Evolutionary conservation across 2,888 invertebrate genomes (phyloP).

Genomic region (Stratiomys singularior): DNA sequence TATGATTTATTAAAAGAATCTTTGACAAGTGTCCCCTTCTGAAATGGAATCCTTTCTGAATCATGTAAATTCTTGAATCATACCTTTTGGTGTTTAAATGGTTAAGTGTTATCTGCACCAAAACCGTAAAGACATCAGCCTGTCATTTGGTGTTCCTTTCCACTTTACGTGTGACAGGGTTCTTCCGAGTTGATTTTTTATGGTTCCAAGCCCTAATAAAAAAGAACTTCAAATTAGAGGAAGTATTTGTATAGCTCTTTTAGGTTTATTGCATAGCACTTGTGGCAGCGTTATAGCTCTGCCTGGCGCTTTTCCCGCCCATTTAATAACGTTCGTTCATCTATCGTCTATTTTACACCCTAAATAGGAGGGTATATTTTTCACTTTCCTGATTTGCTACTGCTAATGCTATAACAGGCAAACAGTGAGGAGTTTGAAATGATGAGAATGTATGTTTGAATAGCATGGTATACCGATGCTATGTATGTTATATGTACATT

Average conservation of each 20-base stretch:
- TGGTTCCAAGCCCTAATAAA: neutral
- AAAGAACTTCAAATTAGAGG: constrained; percentile 12
- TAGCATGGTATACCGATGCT: neutral
- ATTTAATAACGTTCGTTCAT: neutral
- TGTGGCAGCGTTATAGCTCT: constrained; percentile 18
- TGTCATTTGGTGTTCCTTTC: too few relatives aligned
- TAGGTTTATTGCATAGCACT: neutral
- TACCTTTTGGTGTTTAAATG: too few relatives aligned
- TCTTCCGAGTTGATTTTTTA: too few relatives aligned
- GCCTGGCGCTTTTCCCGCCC: constrained; percentile 1
- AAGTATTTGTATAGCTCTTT: neutral
- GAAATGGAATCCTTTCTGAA: too few relatives aligned
- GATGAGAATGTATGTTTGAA: neutral
- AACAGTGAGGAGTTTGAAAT: neutral
- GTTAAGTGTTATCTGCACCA: too few relatives aligned
- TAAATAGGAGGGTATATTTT: neutral
- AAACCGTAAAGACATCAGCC: too few relatives aligned
- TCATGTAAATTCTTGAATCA: too few relatives aligned
- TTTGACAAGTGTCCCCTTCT: too few relatives aligned
- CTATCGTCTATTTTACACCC: constrained; percentile 1
- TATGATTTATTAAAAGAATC: too few relatives aligned
- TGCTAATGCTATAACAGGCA: neutral
- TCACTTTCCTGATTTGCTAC: neutral
- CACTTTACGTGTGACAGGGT: too few relatives aligned
- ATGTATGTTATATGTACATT: too few relatives aligned